Conservation (phyloP, 2,113 vertebrate genomes). For the Pampusana beccarii region DNA sequence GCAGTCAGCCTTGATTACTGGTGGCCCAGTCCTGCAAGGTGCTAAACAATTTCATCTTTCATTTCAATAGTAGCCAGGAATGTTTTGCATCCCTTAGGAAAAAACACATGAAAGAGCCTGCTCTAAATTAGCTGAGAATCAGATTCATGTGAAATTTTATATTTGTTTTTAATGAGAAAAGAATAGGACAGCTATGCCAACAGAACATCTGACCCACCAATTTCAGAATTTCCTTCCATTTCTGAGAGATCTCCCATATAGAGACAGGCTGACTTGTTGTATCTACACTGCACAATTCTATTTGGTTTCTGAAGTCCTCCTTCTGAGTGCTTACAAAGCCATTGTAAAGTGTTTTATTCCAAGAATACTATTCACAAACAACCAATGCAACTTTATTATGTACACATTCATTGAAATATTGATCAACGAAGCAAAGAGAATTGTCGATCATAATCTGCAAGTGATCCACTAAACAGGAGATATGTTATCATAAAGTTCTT, state of each 20-base stretch:
- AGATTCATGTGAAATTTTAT: neutral
- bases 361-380: neutral
- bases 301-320: neutral
- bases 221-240: neutral
- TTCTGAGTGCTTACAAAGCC: neutral
- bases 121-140: neutral
- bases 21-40: neutral
- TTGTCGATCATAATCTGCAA: neutral
- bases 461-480: neutral
- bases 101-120: neutral
- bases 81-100: neutral
- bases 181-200: neutral
- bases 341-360: neutral
- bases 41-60: constrained; percentile 6
- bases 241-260: neutral
- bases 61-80: neutral
- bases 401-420: neutral
- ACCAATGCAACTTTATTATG: neutral
- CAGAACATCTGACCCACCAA: neutral
- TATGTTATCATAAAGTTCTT: neutral
- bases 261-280: neutral
- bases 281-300: neutral
- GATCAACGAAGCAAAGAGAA: neutral
- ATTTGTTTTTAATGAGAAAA: constrained; percentile 14
- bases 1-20: neutral